Percentiles rank a stretch among this genome's conserved stretches.
Evolutionary conservation across 2,888 invertebrate genomes (phyloP).

Genomic region (Lissocephala sabroskyi): DNA sequence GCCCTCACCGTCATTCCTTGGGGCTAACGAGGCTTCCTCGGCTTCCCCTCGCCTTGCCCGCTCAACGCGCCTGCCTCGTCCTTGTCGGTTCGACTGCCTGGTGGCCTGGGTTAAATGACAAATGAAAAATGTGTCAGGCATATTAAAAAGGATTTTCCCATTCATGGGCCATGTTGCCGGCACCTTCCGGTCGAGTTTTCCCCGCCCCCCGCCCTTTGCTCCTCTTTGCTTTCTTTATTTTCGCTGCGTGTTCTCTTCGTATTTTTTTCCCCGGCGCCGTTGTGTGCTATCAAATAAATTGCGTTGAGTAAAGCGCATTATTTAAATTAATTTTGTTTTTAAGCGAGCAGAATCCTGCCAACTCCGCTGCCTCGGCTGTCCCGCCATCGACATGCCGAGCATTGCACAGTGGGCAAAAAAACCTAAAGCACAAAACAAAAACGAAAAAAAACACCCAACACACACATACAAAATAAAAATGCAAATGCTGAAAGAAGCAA

Average conservation of each 20-base stretch:
- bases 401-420: too few relatives aligned
- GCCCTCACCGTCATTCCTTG: too few relatives aligned
- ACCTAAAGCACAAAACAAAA: background rate
- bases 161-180: conserved; percentile 10
- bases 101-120: conserved; percentile 41
- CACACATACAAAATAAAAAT: background rate
- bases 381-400: too few relatives aligned
- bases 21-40: conserved; percentile 21
- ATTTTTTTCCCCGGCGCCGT: background rate
- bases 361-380: too few relatives aligned
- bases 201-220: background rate
- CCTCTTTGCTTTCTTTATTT: background rate
- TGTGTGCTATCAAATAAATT: conserved; percentile 52
- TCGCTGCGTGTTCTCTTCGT: background rate
- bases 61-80: too few relatives aligned
- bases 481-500: background rate
- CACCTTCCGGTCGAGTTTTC: too few relatives aligned
- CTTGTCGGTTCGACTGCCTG: background rate
- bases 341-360: conserved; percentile 5
- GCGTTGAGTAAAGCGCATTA: conserved; percentile 49
- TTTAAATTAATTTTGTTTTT: conserved; percentile 58
- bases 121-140: conserved; percentile 62
- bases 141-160: conserved; percentile 63
- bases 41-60: too few relatives aligned
- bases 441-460: background rate